These are phyloP conservation scores for Halcyon leucocephala DNA, from an alignment of 2,797 vertebrate genomes.

Conservation along the genomic window DNA sequence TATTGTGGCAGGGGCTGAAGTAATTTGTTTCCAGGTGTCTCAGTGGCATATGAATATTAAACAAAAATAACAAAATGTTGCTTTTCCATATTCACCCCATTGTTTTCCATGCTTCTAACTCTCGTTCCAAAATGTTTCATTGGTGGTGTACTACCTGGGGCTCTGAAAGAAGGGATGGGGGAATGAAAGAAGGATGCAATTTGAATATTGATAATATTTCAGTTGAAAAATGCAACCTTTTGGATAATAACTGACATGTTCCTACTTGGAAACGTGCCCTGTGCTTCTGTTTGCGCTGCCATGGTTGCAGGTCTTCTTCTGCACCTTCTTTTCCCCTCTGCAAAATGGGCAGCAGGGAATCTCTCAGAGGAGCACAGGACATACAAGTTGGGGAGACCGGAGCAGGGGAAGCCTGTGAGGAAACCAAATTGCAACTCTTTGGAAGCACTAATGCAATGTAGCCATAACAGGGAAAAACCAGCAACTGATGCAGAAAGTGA, in stretches of 20 bases:
- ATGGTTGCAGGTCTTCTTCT: rapidly evolving
- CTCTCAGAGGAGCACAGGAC: background rate
- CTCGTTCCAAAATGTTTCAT: background rate
- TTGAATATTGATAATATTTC: background rate
- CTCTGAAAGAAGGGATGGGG: background rate
- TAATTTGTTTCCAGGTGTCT: background rate
- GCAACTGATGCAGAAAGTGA: background rate
- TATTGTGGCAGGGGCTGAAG: background rate
- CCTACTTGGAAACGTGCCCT: background rate
- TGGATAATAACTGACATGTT: background rate
- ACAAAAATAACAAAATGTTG: background rate
- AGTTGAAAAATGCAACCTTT: background rate
- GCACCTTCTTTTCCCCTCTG: background rate
- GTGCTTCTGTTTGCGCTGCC: background rate
- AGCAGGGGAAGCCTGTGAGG: background rate
- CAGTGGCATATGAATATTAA: background rate
- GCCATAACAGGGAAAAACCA: background rate
- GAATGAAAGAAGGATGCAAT: background rate
- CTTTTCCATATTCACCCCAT: background rate
- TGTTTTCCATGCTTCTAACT: background rate
- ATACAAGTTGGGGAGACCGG: rapidly evolving
- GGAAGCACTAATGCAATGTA: background rate
- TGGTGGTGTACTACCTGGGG: background rate
- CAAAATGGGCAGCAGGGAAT: background rate
- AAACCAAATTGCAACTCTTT: background rate